phyloP scores from a whole-genome alignment of 2,113 vertebrate genomes.

The Xiphophorus maculatus region DNA sequence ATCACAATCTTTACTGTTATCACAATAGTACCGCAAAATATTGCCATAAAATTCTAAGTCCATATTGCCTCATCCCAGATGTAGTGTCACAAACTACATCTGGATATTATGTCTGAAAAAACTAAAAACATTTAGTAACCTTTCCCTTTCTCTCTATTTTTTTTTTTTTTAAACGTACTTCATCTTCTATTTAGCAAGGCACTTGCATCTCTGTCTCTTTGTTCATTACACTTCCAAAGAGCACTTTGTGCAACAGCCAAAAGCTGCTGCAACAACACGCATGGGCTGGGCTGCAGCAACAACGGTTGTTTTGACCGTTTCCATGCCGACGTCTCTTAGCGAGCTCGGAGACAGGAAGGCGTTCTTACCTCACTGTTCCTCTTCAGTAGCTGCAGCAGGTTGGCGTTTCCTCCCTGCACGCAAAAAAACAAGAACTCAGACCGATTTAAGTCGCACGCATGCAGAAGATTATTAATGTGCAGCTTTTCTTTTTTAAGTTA shows the following conservation, averaged over 20 bases:
- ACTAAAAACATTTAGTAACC: neutral
- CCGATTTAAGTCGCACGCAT: constrained; percentile 4
- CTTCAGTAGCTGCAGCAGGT: constrained; percentile 89
- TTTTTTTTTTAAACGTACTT: neutral
- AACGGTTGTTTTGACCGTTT: constrained; percentile 42
- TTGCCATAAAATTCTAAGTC: too few species aligned
- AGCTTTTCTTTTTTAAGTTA: neutral
- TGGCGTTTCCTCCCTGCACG: constrained; percentile 88
- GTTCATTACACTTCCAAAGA: neutral
- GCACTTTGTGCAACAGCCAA: neutral
- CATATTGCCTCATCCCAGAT: neutral
- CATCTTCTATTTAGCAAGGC: neutral
- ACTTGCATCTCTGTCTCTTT: neutral
- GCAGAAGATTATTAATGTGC: constrained; percentile 33
- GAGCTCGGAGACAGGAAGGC: constrained; percentile 43
- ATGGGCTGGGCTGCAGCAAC: neutral
- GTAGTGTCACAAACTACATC: neutral
- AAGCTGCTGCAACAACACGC: neutral
- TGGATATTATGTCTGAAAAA: neutral
- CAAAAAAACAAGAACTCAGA: constrained; percentile 62
- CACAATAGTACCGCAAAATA: too few species aligned
- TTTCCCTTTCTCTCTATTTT: too few species aligned
- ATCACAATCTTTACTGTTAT: too few species aligned
- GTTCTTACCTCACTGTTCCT: constrained; percentile 93
- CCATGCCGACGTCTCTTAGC: constrained; percentile 43